A percentile compares a stretch with the other conserved stretches of the same genome.
Evolutionary conservation across 23 tunicate species (phyloP).

Genomic region (Aplidium turbinatum): DNA sequence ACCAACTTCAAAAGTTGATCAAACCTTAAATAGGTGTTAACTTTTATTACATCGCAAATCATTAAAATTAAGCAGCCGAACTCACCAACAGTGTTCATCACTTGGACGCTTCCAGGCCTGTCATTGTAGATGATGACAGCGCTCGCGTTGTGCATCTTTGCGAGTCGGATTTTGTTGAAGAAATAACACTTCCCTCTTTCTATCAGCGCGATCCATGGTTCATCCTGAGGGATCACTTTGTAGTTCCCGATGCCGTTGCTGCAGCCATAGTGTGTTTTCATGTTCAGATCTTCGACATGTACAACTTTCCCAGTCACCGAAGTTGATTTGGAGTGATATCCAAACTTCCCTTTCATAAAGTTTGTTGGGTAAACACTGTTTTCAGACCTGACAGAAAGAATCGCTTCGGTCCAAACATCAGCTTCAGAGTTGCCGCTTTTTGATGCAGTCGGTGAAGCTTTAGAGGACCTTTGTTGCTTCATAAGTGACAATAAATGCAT

Average conservation of each 20-base stretch:
- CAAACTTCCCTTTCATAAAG: slow-evolving; percentile 35
- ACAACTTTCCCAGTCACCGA: slow-evolving; percentile 52
- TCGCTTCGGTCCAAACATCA: slow-evolving; percentile 36
- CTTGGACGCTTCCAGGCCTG: slow-evolving; percentile 37
- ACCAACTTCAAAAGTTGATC: too few relatives aligned
- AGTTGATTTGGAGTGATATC: slow-evolving; percentile 37
- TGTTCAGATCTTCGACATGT: slow-evolving; percentile 61
- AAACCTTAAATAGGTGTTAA: too few relatives aligned
- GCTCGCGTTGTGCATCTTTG: slow-evolving; percentile 72
- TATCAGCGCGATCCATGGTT: slow-evolving; percentile 80
- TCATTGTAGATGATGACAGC: slow-evolving; percentile 83
- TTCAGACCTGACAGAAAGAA: background rate
- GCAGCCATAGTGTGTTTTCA: slow-evolving; percentile 63
- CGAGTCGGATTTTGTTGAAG: slow-evolving; percentile 75
- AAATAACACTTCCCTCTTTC: slow-evolving; percentile 72
- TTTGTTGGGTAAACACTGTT: background rate
- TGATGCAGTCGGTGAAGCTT: background rate
- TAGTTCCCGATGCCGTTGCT: slow-evolving; percentile 41
- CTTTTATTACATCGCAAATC: too few relatives aligned
- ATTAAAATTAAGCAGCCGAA: too few relatives aligned
- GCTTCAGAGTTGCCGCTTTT: too few relatives aligned
- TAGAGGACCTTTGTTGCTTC: background rate
- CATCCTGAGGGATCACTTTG: slow-evolving; percentile 40
- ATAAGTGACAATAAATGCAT: background rate
- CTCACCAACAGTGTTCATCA: slow-evolving; percentile 85